These are phyloP conservation scores for Labeo rohita DNA, from an alignment of 2,113 vertebrate species.

Conservation along the genomic window DNA sequence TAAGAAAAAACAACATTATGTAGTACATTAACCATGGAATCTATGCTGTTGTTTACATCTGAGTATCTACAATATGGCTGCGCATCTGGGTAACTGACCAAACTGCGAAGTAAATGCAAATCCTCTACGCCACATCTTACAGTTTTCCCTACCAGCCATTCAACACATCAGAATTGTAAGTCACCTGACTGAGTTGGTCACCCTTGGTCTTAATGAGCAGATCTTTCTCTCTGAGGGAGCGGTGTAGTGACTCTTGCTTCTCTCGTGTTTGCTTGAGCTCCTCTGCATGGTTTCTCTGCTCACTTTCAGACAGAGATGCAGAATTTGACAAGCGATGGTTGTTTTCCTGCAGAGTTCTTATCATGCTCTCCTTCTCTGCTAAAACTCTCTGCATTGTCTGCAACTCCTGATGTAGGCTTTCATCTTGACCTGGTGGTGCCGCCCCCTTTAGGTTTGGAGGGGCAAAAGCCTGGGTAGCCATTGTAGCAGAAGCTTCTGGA, in stretches of 20 bases:
- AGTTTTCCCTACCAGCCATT: neutral
- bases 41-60: no score
- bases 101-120: no score
- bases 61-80: no score
- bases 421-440: slow-evolving; percentile 50
- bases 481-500: slow-evolving; percentile 45
- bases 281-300: slow-evolving; percentile 78
- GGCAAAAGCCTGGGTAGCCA: slow-evolving; percentile 34
- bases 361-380: slow-evolving; percentile 81
- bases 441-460: neutral
- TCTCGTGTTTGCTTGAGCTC: slow-evolving; percentile 82
- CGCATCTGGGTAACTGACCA: no score
- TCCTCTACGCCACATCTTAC: neutral
- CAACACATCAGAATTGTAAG: neutral
- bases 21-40: no score
- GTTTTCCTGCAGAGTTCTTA: slow-evolving; percentile 91
- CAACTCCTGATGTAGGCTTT: slow-evolving; percentile 74
- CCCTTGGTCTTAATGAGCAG: slow-evolving; percentile 94
- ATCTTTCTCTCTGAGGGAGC: slow-evolving; percentile 90
- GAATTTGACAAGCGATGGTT: slow-evolving; percentile 88
- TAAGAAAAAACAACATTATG: no score
- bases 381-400: slow-evolving; percentile 74
- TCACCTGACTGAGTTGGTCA: slow-evolving; percentile 84
- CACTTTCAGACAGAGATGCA: slow-evolving; percentile 79
- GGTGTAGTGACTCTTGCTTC: slow-evolving; percentile 85